A percentile compares a stretch with the other conserved stretches of the same genome.
phyloP scores from a whole-genome alignment of 2,797 vertebrate species.

The Acanthiza pusilla region DNA sequence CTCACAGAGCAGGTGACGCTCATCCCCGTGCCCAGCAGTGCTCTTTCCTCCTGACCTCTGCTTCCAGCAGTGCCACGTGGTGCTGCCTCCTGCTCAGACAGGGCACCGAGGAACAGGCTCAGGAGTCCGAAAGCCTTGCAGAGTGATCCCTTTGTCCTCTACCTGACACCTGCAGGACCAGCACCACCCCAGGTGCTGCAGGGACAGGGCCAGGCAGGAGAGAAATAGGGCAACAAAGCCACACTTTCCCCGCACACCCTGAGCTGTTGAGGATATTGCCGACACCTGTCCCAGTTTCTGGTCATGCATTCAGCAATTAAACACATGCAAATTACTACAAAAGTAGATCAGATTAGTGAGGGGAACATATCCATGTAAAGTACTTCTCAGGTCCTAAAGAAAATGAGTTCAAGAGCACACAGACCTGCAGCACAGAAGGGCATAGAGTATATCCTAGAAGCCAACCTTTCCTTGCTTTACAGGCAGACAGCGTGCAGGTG shows the following conservation, averaged over 20 bases:
- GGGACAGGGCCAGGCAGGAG: neutral
- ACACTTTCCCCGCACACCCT: neutral
- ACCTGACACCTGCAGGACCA: neutral
- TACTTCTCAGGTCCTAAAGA: neutral
- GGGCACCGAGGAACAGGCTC: neutral
- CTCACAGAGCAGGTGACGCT: neutral
- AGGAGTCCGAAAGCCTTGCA: neutral
- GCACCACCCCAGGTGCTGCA: neutral
- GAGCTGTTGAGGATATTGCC: neutral
- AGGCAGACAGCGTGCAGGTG: neutral
- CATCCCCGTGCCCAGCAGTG: neutral
- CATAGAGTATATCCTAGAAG: neutral
- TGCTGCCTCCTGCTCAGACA: neutral
- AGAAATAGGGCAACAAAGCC: slow-evolving; percentile 24
- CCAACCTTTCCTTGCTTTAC: neutral
- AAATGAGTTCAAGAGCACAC: slow-evolving; percentile 37
- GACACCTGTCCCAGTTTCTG: slow-evolving; percentile 46
- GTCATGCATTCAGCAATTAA: slow-evolving; percentile 48
- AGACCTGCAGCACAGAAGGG: neutral
- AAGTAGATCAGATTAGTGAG: slow-evolving; percentile 51
- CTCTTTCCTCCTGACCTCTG: neutral
- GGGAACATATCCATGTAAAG: neutral
- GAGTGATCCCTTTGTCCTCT: neutral
- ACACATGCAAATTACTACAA: slow-evolving; percentile 42
- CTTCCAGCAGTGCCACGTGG: neutral